Evolutionary conservation across 2,113 vertebrate genomes (phyloP), one percentile per base, ranked within the genome.

Genomic region (Percina caprodes): DNA sequence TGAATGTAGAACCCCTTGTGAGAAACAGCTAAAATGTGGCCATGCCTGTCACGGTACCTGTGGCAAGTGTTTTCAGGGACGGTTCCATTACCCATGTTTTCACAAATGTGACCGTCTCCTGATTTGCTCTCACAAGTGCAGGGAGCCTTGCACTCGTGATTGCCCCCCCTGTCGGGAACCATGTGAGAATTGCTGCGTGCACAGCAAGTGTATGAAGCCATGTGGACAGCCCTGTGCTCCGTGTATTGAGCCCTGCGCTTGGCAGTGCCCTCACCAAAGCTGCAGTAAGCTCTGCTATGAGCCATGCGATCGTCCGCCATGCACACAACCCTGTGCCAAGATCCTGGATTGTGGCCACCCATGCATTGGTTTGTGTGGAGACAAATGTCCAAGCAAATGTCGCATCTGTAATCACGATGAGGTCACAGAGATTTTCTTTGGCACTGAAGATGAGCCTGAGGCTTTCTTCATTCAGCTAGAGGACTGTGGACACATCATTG

Each of bases 391-490:
- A 19, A 82, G 74, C 19, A 97, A 97, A 91, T 99, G 98, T 84
- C 96, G 96, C 21, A 67, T 95, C 33, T 99, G 98, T 82, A 14
- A 99, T 79, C 87, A 0, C 0, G 90, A 96, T 0, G 96, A 98
- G 5, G 96, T 99, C 72, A 96, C 92, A 0, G 96, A 98, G 48
- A 97, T 99, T 79, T 97, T 98, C 91, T 98, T 98, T 71, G 97
- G 98, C 72, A 96, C 80, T 33, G 97, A 99, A 86, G 96, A 98
- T 3, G 96, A 97, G 1, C 93, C 95, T 1, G 93, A 95, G 1
- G 96, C 97, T 75, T 69, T 80, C 72, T 99, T 98, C 77, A 96
- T 99, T 74, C 93, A 98, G 88, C 91, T 99, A 1, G 96, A 99
- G 79, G 97, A 97, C 85, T 99, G 98, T 56, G 87, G 84, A 58